A percentile compares a stretch with the other conserved stretches of the same genome.
phyloP scores from a whole-genome alignment of 2,113 vertebrate genomes.

The Phoxinus phoxinus region DNA sequence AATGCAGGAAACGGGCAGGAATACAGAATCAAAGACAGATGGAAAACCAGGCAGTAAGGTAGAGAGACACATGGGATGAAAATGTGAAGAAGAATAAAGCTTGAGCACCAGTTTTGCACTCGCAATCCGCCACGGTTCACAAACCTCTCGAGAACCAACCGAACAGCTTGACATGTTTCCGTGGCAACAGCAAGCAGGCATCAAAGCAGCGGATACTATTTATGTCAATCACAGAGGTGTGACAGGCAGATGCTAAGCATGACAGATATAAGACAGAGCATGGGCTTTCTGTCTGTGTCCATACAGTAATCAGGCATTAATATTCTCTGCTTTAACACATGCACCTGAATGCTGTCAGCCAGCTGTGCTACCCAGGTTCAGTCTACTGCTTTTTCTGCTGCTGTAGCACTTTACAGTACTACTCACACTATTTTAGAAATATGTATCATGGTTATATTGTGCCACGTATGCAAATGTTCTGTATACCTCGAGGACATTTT shows the following conservation, averaged over 20 bases:
- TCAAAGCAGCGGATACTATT: conserved; percentile 44
- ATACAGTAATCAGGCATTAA: conserved; percentile 31
- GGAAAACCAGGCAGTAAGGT: not conserved
- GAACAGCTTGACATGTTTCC: conserved; percentile 48
- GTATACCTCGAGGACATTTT: not conserved
- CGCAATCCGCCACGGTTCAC: conserved; percentile 14
- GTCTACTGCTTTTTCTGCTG: not conserved
- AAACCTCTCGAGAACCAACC: conserved; percentile 28
- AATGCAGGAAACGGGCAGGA: not conserved
- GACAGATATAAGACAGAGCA: conserved; percentile 39
- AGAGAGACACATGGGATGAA: not conserved
- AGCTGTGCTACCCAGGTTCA: not conserved
- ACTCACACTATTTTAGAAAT: not conserved
- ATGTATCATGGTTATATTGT: not conserved
- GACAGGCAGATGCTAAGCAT: conserved; percentile 36
- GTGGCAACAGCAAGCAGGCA: conserved; percentile 47
- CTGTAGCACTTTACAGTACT: not conserved
- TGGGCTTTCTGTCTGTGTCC: conserved; percentile 2
- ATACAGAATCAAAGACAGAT: conserved; percentile 6
- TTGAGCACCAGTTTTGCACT: not conserved
- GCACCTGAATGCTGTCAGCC: not conserved
- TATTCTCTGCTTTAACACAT: conserved; percentile 20
- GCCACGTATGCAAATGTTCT: not conserved
- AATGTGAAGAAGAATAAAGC: not conserved
- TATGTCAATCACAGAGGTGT: conserved; percentile 45